These are phyloP conservation scores for Coryphaenoides rupestris DNA, from an alignment of 2,113 vertebrate species.

Conservation along the genomic window DNA sequence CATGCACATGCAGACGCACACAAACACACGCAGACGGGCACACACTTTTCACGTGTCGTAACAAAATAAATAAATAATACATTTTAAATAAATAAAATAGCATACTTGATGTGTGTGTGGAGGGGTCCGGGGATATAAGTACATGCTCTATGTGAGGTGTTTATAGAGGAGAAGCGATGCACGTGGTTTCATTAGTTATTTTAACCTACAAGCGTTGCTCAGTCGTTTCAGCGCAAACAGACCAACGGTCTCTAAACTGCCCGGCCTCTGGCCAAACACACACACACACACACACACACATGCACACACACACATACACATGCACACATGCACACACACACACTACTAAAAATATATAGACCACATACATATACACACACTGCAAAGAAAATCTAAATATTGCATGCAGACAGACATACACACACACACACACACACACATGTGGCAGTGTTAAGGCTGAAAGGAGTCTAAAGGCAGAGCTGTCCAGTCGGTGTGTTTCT, in stretches of 20 bases:
- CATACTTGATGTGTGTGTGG: not conserved
- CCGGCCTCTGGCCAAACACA: conserved; percentile 34
- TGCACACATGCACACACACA: conserved; percentile 18
- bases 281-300: conserved; percentile 7
- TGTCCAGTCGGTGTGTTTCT: too few species aligned
- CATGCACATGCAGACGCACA: not conserved
- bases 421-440: too few species aligned
- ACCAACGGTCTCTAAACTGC: conserved; percentile 47
- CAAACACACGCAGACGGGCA: not conserved
- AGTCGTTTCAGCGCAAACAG: conserved; percentile 32
- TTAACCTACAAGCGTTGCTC: conserved; percentile 41
- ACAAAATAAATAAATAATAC: too few species aligned
- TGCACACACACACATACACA: not conserved
- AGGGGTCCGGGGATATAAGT: conserved; percentile 20
- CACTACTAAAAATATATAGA: not conserved
- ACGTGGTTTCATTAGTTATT: conserved; percentile 40
- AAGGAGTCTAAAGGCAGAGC: too few species aligned
- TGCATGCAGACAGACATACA: too few species aligned
- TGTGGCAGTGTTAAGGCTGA: too few species aligned
- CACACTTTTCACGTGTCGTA: not conserved
- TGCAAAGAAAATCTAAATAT: too few species aligned
- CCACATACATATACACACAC: conserved; percentile 23
- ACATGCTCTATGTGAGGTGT: conserved; percentile 34
- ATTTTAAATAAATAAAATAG: too few species aligned
- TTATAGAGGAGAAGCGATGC: conserved; percentile 36